Conservation (phyloP, 2,797 vertebrate genomes). For the Thripadectes ignobilis region DNA sequence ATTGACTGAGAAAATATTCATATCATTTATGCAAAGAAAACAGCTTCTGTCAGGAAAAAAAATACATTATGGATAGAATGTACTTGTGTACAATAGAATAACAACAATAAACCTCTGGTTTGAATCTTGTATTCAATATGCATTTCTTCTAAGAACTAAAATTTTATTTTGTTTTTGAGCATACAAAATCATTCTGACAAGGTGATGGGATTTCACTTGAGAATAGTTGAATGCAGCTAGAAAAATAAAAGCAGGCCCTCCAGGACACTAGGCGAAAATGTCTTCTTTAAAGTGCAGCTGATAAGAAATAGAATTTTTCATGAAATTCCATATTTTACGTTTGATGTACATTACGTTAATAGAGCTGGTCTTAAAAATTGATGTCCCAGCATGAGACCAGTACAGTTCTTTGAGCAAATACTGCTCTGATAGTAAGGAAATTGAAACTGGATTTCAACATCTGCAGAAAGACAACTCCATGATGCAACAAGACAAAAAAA, state of each 20-base stretch:
- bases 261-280: accelerated
- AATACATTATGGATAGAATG: background rate
- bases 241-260: background rate
- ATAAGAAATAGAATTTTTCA: background rate
- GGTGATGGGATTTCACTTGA: background rate
- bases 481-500: background rate
- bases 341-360: background rate
- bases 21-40: background rate
- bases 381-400: background rate
- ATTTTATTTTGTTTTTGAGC: background rate
- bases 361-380: background rate
- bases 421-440: background rate
- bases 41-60: background rate
- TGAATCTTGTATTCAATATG: background rate
- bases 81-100: background rate
- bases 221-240: background rate
- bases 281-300: background rate
- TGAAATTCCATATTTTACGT: background rate
- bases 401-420: background rate
- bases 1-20: background rate
- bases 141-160: background rate
- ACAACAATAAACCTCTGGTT: background rate
- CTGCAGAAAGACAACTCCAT: background rate
- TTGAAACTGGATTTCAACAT: background rate
- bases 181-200: background rate